A percentile compares a stretch with the other conserved stretches of the same genome.
phyloP scores from a whole-genome alignment of 2,888 invertebrate genomes.

The Nephrotoma flavescens region DNA sequence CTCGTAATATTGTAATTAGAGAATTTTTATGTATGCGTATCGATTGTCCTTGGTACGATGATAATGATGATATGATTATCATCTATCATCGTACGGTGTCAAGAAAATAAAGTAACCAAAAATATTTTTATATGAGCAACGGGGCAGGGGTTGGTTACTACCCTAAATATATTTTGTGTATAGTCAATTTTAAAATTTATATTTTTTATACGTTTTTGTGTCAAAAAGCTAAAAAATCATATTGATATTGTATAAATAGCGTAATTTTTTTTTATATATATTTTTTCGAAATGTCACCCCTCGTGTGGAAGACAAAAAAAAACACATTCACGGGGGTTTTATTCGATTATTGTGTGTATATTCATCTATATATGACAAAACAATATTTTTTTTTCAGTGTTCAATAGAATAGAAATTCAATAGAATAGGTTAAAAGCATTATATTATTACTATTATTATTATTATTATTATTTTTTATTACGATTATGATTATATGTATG shows the following conservation, averaged over 20 bases:
- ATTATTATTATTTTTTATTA: neutral
- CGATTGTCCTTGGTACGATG: neutral
- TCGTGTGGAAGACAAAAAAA: slow-evolving; percentile 1
- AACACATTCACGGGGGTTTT: neutral
- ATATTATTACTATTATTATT: neutral
- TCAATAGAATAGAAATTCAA: slow-evolving; percentile 2
- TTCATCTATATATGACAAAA: neutral
- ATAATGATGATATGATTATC: neutral
- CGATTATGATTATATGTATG: neutral
- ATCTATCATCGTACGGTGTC: neutral
- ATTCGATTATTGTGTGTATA: neutral
- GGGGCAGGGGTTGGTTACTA: neutral
- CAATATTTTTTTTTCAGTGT: neutral
- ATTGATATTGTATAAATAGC: slow-evolving; percentile 1
- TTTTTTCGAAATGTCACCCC: slow-evolving; percentile 2
- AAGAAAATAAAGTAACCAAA: neutral
- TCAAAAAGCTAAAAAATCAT: slow-evolving; percentile 4
- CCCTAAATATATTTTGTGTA: neutral
- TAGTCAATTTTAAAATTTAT: neutral
- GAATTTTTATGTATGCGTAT: neutral
- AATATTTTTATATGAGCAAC: neutral
- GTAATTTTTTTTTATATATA: neutral
- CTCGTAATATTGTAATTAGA: neutral
- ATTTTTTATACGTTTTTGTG: neutral
- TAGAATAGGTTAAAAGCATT: slow-evolving; percentile 3